phyloP scores from a whole-genome alignment of 2,888 invertebrate species.

The Plagiodera versicolora region DNA sequence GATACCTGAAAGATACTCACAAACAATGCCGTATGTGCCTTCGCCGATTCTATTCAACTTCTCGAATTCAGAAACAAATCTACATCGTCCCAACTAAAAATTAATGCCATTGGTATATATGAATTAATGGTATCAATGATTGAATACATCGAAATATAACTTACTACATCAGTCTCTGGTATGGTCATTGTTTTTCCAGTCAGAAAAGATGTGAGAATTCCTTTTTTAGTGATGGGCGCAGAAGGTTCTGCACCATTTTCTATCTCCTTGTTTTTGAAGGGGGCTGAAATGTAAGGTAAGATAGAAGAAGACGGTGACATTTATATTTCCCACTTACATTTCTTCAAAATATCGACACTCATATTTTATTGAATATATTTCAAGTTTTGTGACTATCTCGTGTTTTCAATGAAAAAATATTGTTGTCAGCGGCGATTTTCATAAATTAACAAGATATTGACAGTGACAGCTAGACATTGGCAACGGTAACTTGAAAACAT shows the following conservation, averaged over 20 bases:
- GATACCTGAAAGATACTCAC: no score
- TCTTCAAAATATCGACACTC: slow-evolving; percentile 38
- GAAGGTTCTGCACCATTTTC: slow-evolving; percentile 68
- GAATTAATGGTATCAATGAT: no score
- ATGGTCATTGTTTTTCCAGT: slow-evolving; percentile 84
- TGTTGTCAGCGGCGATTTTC: no score
- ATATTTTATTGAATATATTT: no score
- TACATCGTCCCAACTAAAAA: slow-evolving; percentile 79
- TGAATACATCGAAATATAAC: slow-evolving; percentile 48
- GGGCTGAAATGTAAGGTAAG: slow-evolving; percentile 30
- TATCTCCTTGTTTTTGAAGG: slow-evolving; percentile 38
- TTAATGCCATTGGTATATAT: no score
- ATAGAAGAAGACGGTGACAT: not conserved
- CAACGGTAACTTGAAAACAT: no score
- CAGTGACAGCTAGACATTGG: no score
- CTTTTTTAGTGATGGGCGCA: slow-evolving; percentile 78
- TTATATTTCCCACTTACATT: slow-evolving; percentile 30
- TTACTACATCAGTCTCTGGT: slow-evolving; percentile 82
- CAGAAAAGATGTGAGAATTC: slow-evolving; percentile 78
- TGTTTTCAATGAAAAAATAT: no score
- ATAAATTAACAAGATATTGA: no score
- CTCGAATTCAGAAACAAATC: slow-evolving; percentile 95
- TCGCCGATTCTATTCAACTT: slow-evolving; percentile 96
- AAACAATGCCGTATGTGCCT: slow-evolving; percentile 98
- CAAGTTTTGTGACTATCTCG: no score